These are phyloP conservation scores for Dascillus cervinus DNA, from an alignment of 2,888 invertebrate species.

Conservation along the genomic window DNA sequence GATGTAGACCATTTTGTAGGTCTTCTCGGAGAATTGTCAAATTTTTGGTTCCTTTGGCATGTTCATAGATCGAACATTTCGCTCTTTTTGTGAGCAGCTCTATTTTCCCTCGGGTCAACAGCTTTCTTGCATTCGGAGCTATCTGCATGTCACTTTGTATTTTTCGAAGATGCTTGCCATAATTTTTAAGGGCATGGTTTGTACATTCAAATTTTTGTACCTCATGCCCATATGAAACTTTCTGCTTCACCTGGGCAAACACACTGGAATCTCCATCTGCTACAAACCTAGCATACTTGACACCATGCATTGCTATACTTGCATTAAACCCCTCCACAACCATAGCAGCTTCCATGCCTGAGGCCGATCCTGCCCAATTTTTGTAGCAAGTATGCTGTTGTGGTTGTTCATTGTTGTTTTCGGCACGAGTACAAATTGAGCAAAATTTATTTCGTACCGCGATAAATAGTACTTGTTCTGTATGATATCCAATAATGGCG, in stretches of 20 bases:
- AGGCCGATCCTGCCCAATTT: conserved; percentile 16
- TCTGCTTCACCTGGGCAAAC: conserved; percentile 13
- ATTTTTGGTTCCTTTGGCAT: conserved; percentile 2
- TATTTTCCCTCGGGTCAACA: conserved; percentile 6
- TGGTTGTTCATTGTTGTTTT: conserved; percentile 4
- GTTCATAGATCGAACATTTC: conserved; percentile 5
- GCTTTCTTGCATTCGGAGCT: too few relatives aligned
- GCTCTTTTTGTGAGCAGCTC: conserved; percentile 1
- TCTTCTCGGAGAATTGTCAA: neutral
- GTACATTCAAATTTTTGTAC: conserved; percentile 19
- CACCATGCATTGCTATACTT: conserved; percentile 14
- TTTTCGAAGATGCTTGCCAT: conserved; percentile 15
- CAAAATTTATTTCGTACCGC: conserved; percentile 21
- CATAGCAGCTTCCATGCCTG: conserved; percentile 19
- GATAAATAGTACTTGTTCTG: conserved; percentile 15
- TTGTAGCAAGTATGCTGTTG: conserved; percentile 16
- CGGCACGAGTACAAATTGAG: conserved; percentile 13
- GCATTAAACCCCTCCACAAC: conserved; percentile 15
- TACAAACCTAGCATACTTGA: conserved; percentile 13
- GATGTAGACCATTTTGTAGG: conserved; percentile 2
- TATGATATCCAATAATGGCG: conserved; percentile 17
- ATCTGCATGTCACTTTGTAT: conserved; percentile 16
- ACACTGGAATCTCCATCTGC: conserved; percentile 21
- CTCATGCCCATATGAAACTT: conserved; percentile 18
- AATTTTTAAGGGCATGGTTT: conserved; percentile 21